phyloP scores from a whole-genome alignment of 2,113 vertebrate genomes.

The Dipodomys spectabilis region DNA sequence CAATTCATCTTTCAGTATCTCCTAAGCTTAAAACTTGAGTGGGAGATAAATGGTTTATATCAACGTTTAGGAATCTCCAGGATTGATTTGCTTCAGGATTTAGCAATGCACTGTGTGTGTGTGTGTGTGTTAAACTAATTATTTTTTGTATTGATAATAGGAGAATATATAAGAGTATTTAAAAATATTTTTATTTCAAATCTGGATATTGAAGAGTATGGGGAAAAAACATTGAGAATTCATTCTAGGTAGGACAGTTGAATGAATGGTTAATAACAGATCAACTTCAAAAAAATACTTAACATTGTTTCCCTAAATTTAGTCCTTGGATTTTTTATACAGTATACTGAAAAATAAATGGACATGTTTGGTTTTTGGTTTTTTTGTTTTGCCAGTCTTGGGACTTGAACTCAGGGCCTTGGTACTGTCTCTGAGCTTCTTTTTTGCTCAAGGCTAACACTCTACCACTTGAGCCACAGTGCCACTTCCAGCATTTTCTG shows the following conservation, averaged over 20 bases:
- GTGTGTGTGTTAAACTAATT: not conserved
- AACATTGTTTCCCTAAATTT: not conserved
- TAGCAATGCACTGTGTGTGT: not conserved
- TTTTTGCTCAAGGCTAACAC: too few relatives aligned
- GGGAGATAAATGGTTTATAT: not conserved
- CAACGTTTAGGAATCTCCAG: not conserved
- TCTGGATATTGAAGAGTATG: not conserved
- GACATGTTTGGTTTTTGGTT: not conserved
- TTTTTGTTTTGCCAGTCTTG: too few relatives aligned
- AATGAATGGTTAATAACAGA: not conserved
- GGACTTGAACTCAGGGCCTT: too few relatives aligned
- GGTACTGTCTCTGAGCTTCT: too few relatives aligned
- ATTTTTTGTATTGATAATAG: constrained; percentile 2
- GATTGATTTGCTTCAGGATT: constrained; percentile 10
- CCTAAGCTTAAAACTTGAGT: not conserved
- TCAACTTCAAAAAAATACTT: not conserved
- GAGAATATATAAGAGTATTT: not conserved
- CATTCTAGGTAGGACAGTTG: not conserved
- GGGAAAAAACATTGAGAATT: not conserved
- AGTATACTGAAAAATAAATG: not conserved
- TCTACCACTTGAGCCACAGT: too few relatives aligned
- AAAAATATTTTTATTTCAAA: not conserved
- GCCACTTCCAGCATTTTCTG: too few relatives aligned
- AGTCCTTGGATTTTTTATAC: not conserved
- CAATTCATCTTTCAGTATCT: not conserved